Conservation (phyloP, 2,888 invertebrate species). For the Ischnus inquisitorius region DNA sequence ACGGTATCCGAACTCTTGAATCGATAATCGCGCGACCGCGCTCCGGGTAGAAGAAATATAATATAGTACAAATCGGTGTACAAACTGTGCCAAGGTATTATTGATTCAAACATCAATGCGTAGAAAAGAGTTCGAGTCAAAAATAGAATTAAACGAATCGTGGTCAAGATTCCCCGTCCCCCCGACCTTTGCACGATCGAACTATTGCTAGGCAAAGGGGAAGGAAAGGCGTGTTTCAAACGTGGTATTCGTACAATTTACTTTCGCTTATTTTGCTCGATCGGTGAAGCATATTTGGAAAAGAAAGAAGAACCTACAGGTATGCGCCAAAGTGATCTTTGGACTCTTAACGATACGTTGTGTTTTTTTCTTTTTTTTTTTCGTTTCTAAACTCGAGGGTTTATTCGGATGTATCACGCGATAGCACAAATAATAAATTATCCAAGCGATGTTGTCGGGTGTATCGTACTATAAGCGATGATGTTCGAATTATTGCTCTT, state of each 20-base stretch:
- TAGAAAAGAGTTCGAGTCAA: constrained; percentile 16
- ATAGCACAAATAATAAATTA: too few species aligned
- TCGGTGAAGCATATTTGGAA: neutral
- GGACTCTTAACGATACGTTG: neutral
- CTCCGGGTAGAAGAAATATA: constrained; percentile 8
- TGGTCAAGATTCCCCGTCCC: neutral
- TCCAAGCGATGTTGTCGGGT: too few species aligned
- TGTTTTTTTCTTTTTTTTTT: neutral
- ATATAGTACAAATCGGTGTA: constrained; percentile 37
- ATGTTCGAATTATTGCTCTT: too few species aligned
- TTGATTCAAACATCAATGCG: neutral
- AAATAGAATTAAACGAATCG: neutral
- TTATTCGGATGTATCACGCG: too few species aligned
- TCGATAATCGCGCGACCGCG: neutral
- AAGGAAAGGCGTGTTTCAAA: neutral
- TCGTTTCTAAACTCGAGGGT: too few species aligned
- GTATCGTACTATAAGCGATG: too few species aligned
- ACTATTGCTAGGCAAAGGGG: neutral
- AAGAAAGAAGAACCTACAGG: neutral
- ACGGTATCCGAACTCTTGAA: neutral
- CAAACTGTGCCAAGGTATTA: constrained; percentile 13
- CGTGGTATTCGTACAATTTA: neutral
- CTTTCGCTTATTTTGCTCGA: neutral
- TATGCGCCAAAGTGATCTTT: neutral
- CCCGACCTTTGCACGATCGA: neutral